A percentile compares a stretch with the other conserved stretches of the same genome.
phyloP scores from a whole-genome alignment of 2,797 vertebrate species.

The Pelodytes ibericus region DNA sequence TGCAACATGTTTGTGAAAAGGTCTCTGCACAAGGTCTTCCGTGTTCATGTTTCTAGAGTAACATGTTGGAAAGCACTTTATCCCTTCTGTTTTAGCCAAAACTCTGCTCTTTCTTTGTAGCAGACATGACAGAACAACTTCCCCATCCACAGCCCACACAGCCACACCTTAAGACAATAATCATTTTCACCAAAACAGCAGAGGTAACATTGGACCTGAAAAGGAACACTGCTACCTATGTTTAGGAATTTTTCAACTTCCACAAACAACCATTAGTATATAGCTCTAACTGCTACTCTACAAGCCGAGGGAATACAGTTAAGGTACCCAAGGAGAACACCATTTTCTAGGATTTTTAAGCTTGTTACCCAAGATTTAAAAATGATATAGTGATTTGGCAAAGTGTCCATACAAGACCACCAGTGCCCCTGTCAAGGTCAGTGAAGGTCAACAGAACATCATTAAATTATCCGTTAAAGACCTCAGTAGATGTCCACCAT shows the following conservation, averaged over 20 bases:
- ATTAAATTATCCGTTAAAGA: too few relatives aligned
- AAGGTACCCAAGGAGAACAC: too few relatives aligned
- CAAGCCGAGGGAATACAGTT: too few relatives aligned
- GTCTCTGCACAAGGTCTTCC: constrained; percentile 18
- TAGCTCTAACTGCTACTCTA: too few relatives aligned
- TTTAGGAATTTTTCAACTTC: neutral
- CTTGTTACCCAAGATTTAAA: too few relatives aligned
- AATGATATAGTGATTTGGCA: too few relatives aligned
- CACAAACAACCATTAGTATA: too few relatives aligned
- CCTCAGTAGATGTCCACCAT: too few relatives aligned
- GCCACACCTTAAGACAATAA: constrained; percentile 65
- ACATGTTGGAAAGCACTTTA: constrained; percentile 42
- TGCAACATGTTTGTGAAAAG: constrained; percentile 42
- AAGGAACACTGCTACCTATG: constrained; percentile 19
- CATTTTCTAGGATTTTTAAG: too few relatives aligned
- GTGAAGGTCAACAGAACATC: too few relatives aligned
- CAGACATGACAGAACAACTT: constrained; percentile 63
- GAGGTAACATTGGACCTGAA: constrained; percentile 2
- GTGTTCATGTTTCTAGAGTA: constrained; percentile 31
- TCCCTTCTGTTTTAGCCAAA: constrained; percentile 47
- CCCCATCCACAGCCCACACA: constrained; percentile 45
- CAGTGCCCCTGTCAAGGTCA: too few relatives aligned
- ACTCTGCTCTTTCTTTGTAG: constrained; percentile 54
- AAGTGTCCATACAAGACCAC: too few relatives aligned
- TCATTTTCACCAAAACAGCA: constrained; percentile 54